These are phyloP conservation scores for Neodiprion pinetum DNA, from an alignment of 1,140 invertebrate species.

Conservation along the genomic window DNA sequence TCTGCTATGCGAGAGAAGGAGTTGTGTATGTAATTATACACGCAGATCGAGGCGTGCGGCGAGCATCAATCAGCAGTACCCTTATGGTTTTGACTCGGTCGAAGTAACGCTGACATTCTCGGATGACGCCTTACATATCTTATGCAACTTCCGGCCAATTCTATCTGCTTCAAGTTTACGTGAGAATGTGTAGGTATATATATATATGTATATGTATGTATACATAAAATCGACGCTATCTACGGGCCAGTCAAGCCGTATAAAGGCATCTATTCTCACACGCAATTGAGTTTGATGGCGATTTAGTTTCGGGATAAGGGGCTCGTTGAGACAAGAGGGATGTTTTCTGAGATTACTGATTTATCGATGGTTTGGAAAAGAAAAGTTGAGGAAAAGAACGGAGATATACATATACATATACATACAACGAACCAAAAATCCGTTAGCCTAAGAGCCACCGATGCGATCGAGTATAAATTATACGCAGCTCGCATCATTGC, in stretches of 20 bases:
- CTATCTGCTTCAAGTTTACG: background rate
- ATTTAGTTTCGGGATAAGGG: background rate
- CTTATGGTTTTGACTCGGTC: too few species aligned
- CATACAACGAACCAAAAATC: too few species aligned
- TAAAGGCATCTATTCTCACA: constrained; percentile 5
- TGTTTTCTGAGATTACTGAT: constrained; percentile 7
- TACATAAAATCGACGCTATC: background rate
- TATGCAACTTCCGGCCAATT: background rate
- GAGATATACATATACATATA: too few species aligned
- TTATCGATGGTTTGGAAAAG: background rate
- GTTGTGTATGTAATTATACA: too few species aligned
- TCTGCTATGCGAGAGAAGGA: background rate
- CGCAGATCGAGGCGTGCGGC: too few species aligned
- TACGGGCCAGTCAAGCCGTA: background rate
- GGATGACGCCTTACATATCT: too few species aligned
- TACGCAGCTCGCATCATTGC: too few species aligned
- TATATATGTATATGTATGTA: too few species aligned
- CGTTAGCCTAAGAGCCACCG: too few species aligned
- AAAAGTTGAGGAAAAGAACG: background rate
- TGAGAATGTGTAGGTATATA: background rate
- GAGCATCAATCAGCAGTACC: too few species aligned
- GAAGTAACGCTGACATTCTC: too few species aligned
- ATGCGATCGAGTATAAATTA: too few species aligned
- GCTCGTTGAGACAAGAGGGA: background rate
- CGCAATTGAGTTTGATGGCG: constrained; percentile 6